Evolutionary conservation across 2,888 invertebrate genomes (phyloP).

Genomic region (Latheticus oryzae): DNA sequence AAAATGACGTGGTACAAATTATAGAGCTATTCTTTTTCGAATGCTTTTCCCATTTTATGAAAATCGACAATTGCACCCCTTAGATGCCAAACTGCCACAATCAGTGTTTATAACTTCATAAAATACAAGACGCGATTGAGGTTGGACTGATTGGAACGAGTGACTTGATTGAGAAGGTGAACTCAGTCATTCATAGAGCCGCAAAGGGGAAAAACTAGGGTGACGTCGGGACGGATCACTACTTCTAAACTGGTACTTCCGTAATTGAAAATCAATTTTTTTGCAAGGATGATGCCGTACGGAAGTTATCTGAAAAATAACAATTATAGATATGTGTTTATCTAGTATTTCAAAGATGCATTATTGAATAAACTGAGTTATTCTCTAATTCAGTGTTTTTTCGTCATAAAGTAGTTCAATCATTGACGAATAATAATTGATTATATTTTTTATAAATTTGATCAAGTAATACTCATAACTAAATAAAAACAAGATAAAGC

Average conservation of each 20-base stretch:
- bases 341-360: too few species aligned
- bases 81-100: constrained; percentile 23
- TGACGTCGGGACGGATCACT: constrained; percentile 23
- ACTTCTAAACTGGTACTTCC: constrained; percentile 35
- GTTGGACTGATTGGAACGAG: constrained; percentile 43
- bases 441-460: too few species aligned
- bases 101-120: constrained; percentile 44
- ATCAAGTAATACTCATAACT: too few species aligned
- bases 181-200: constrained; percentile 32
- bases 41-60: constrained; percentile 19
- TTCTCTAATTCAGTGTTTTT: too few species aligned
- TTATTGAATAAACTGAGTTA: too few species aligned
- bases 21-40: constrained; percentile 38
- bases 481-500: too few species aligned
- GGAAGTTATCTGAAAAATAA: not conserved
- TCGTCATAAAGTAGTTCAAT: too few species aligned
- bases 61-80: constrained; percentile 16
- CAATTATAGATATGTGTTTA: too few species aligned
- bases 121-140: constrained; percentile 40
- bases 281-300: not conserved
- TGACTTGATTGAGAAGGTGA: constrained; percentile 39
- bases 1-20: constrained; percentile 52
- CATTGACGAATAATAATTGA: too few species aligned
- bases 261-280: constrained; percentile 42
- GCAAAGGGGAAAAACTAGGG: constrained; percentile 12